Base-by-base conservation (phyloP, 2,113 vertebrate species). In the Sorex fumeus region DNA sequence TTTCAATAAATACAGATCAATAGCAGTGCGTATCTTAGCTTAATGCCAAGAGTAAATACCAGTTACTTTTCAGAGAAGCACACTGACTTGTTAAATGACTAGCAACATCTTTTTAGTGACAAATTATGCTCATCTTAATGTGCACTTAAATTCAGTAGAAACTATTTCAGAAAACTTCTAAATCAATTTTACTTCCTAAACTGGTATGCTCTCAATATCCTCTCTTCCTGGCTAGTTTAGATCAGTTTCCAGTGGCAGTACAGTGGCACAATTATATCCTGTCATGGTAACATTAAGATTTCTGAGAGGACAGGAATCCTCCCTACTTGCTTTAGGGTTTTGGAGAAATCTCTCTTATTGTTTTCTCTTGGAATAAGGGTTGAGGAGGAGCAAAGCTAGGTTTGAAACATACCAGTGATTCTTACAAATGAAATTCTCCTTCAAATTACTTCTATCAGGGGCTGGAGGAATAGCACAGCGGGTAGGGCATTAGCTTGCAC, bases 161-260 rank as follows among this genome's bases (percentile, higher is more conserved):
- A 72, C 60, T 78, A 75, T 40, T 78, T 89, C 36, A 93, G 76
- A 85, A 81, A 89, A 43, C 43, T 50, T 21, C n/a, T 77, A 69
- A 89, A 89, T 67, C 82, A 91, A 89, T 86, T 88, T 89, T 57
- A 86, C 15, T 88, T 76, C 43, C n/a, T 86, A 57, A 82, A 43
- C 32, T 53, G 32, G n/a, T 6, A 8, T 88, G 19, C 69, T 88
- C 36, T 85, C 70, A 62, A 34, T 53, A 71, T 87, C 62, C 87
- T 87, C 77, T 75, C 81, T 72, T 91, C 45, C 34, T 60, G 27
- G 27, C 45, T 66, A 36, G 23, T 36, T 66, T 71, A 77, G 11
- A 76, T 74, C 30, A 11, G 53, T 91, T 91, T 82, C 64, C 76
- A 27, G 2, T 30, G 75, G 21, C 92, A 72, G 34, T 1, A 1